A percentile compares a stretch with the other conserved stretches of the same genome.
Conservation (phyloP, 2,797 vertebrate species). For the Synaphobranchus kaupii region DNA sequence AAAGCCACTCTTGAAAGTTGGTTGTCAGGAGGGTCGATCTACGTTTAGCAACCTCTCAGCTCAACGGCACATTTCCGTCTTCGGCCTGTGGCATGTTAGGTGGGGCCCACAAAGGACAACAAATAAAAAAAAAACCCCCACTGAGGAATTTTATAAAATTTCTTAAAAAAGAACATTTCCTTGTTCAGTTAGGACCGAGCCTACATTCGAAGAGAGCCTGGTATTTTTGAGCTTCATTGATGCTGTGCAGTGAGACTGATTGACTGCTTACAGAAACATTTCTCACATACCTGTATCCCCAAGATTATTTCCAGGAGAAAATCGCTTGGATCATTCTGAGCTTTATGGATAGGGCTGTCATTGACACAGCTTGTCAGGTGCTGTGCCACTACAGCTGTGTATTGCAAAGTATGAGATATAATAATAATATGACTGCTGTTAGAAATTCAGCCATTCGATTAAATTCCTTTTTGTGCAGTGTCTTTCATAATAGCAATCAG, state of each 20-base stretch:
- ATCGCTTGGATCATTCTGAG: background rate
- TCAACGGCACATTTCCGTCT: background rate
- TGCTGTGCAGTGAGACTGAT: background rate
- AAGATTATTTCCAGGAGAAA: background rate
- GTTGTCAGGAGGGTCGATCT: constrained; percentile 3
- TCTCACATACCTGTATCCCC: background rate
- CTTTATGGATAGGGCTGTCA: background rate
- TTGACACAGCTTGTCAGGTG: background rate
- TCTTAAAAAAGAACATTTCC: background rate
- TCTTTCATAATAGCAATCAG: background rate
- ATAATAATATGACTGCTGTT: background rate
- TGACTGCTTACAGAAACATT: background rate
- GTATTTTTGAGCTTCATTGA: background rate
- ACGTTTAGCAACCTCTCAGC: background rate
- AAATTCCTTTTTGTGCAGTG: background rate
- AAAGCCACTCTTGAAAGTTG: background rate
- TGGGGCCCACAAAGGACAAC: background rate
- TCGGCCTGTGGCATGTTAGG: background rate
- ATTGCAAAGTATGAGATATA: background rate
- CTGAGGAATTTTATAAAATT: background rate
- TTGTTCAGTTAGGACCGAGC: background rate
- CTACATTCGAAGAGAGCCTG: background rate
- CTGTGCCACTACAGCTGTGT: background rate
- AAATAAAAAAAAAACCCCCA: background rate
- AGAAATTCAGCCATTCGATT: background rate